phyloP scores from a whole-genome alignment of 2,888 invertebrate species.

The Julus scandinavius region DNA sequence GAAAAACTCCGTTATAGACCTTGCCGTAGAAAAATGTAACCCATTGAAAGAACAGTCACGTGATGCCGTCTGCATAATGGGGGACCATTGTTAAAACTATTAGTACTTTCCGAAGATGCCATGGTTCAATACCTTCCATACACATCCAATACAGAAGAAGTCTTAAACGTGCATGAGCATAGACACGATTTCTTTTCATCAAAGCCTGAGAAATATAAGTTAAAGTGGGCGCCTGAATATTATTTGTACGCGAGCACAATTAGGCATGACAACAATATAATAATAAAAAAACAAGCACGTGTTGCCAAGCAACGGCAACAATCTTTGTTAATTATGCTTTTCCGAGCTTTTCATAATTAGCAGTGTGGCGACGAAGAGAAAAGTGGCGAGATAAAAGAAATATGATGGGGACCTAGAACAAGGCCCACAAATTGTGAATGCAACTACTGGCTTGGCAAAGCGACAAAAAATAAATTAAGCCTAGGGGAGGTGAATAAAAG shows the following conservation, averaged over 20 bases:
- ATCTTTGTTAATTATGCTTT: conserved; percentile 46
- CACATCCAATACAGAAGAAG: too few relatives aligned
- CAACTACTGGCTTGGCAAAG: conserved; percentile 3
- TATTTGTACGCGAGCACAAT: conserved; percentile 44
- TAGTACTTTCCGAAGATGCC: too few relatives aligned
- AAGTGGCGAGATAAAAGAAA: conserved; percentile 26
- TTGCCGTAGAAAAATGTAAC: too few relatives aligned
- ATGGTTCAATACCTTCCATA: too few relatives aligned
- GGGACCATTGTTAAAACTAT: too few relatives aligned
- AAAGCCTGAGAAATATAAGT: background rate
- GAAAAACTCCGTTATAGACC: too few relatives aligned
- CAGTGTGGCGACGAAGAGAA: background rate
- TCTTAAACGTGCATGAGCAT: background rate
- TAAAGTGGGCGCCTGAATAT: conserved; percentile 44
- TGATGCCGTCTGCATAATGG: too few relatives aligned
- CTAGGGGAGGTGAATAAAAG: conserved; percentile 34
- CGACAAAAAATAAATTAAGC: conserved; percentile 41
- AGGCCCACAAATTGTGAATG: background rate
- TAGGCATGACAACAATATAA: background rate
- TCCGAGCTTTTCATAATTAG: conserved; percentile 46
- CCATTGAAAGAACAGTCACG: too few relatives aligned
- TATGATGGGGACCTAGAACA: background rate
- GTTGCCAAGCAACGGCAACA: conserved; percentile 40
- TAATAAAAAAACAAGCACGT: background rate
- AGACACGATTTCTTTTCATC: background rate